Evolutionary conservation across 1,140 invertebrate genomes (phyloP), one percentile per base, ranked within the genome.

Genomic region (Drosophila gunungcola): DNA sequence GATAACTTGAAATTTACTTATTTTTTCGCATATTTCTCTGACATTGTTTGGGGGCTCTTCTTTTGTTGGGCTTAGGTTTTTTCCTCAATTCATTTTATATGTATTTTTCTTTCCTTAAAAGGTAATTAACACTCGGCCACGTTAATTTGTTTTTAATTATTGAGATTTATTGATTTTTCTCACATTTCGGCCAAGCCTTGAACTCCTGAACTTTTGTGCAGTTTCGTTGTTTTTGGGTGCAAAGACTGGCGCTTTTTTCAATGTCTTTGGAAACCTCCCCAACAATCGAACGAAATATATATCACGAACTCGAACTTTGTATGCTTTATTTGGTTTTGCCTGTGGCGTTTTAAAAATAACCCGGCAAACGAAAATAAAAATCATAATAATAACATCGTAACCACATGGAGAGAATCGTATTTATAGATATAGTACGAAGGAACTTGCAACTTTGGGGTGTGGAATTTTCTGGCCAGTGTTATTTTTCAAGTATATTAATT

Each of bases 81-180:
- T 51, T 61, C 46, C 46, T 51, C 45, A 27, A 13, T 60, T 67
- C 16, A 25, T 67, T 13, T 62, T 62, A 32, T 69, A 61, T 27
- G 42, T 54, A 32, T 78, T 61, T 13, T 51, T 13, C 48, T 27
- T 63, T 34, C 46, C 52, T 43, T 58, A 70, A 64, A 80, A 73
- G 67, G 73, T 80, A 80, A 82, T 83, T 81, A 83, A 55, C 39
- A 69, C 43, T 63, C 62, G 32, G 25, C 34, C n/a, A 27, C 56
- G 61, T 56, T 83, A 79, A 83, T 83, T 82, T 68, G 56, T 72
- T 75, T 75, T 88, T 82, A 79, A 86, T 86, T 86, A 82, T 76
- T 64, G 46, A 68, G 69, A 82, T 76, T 81, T 72, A 85, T 78
- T 80, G 81, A 80, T 80, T 76, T 70, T 84, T 85, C 74, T 61